Conservation (phyloP, 2,888 invertebrate species). For the Cheilosia soror region DNA sequence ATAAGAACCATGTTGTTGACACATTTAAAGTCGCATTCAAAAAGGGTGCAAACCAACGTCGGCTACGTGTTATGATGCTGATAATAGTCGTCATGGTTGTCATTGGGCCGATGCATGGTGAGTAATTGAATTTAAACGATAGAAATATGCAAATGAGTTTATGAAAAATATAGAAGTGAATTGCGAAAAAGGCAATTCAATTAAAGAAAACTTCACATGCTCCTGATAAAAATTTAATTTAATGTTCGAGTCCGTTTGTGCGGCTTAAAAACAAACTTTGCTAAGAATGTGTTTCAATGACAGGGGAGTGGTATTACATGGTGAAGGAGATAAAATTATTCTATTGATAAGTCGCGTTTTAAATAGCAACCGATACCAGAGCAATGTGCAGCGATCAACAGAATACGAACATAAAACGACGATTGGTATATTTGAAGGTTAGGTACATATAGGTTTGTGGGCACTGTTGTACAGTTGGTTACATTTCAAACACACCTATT, state of each 20-base stretch:
- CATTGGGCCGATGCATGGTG: slow-evolving; percentile 93
- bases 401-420: too few species aligned
- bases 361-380: too few species aligned
- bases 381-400: too few species aligned
- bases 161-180: not conserved
- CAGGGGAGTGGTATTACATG: too few species aligned
- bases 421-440: too few species aligned
- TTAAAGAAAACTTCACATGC: not conserved
- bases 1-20: slow-evolving; percentile 90
- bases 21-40: slow-evolving; percentile 93
- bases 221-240: not conserved
- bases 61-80: slow-evolving; percentile 89
- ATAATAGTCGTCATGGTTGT: slow-evolving; percentile 93
- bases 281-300: too few species aligned
- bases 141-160: not conserved
- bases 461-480: too few species aligned
- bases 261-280: not conserved
- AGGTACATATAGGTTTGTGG: too few species aligned
- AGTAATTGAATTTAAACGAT: slow-evolving; percentile 80
- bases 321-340: too few species aligned
- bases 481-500: too few species aligned
- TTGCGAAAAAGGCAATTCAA: not conserved
- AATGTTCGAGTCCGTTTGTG: not conserved
- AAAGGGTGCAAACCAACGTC: slow-evolving; percentile 89
- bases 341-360: too few species aligned